Evolutionary conservation across 1,140 invertebrate species (phyloP).

Genomic region (Scaptomyza montana): DNA sequence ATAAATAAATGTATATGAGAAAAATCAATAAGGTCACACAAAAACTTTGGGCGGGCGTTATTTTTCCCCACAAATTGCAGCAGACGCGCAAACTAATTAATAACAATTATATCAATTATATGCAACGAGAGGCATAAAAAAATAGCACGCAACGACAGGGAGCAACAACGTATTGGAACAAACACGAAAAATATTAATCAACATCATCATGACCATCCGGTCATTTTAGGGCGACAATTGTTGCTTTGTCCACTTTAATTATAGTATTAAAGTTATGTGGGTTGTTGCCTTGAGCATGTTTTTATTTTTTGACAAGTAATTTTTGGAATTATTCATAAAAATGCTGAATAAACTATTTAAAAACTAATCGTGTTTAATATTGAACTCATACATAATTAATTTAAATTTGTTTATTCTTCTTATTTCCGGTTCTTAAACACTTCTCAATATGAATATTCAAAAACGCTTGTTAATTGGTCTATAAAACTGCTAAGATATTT

Average conservation of each 20-base stretch:
- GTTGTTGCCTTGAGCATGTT: not conserved
- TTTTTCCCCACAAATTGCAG: not conserved
- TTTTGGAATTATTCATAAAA: not conserved
- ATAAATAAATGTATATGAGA: slow-evolving; percentile 17
- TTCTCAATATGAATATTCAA: not conserved
- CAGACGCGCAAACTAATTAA: slow-evolving; percentile 41
- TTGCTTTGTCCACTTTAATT: slow-evolving; percentile 26
- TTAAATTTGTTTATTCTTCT: no score
- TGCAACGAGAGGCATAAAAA: slow-evolving; percentile 10
- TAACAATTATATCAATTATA: slow-evolving; percentile 75
- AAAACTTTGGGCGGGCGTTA: not conserved
- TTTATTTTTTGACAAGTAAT: slow-evolving; percentile 2
- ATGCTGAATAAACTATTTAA: not conserved
- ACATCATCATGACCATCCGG: slow-evolving; percentile 29
- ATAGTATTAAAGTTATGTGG: slow-evolving; percentile 7
- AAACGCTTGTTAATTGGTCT: not conserved
- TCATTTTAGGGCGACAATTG: slow-evolving; percentile 62
- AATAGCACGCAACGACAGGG: slow-evolving; percentile 25
- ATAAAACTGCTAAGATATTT: not conserved
- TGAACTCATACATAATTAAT: not conserved
- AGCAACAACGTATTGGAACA: not conserved
- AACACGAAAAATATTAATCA: slow-evolving; percentile 8
- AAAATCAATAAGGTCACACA: slow-evolving; percentile 50
- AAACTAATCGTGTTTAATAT: no score
- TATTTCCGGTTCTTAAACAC: not conserved